Base-by-base conservation (phyloP, 2,113 vertebrate species). In the Bufo bufo region DNA sequence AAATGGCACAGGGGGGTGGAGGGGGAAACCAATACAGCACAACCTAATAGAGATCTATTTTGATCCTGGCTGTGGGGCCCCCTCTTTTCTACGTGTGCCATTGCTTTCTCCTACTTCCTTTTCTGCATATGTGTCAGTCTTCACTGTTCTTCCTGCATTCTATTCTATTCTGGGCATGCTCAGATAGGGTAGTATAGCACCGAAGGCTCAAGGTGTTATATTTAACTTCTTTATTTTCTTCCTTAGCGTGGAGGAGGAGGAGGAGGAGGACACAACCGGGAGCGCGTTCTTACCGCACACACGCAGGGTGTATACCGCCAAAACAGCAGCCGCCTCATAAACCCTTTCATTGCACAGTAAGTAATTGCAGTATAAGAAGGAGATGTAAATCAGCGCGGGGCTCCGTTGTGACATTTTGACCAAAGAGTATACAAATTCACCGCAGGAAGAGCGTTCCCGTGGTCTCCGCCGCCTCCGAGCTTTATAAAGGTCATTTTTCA, bases 401-500 rank as follows among this genome's bases (percentile, higher is more conserved):
- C n/a, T 82, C 52, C 80, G 52, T 75, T 33, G 66, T 82, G 66
- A 88, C 86, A 88, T 83, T 82, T 54, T 82, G 71, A 43, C 80
- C 71, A 77, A 69, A 65, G 45, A 33, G 86, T 65, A 75, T 33
- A 88, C 74, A 83, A 88, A 63, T 20, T 65, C 85, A 52, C 85
- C 45, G 45, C 85, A 78, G 85, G 69, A 49, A 56, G 16, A 71
- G 79, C 33, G 19, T 82, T 87, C 14, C 16, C 65, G 1, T 43
- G 69, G 54, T 71, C 69, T 19, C 13, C 6, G 69, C 86, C 17
- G 54, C 56, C 85, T 79, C 33, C 11, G 47, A 81, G 79, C 65
- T 83, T 52, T 77, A 63, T 13, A 82, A 87, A 87, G 85, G 85
- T 80, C 85, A 87, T 77, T 87, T 81, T 87, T 81, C 77, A 87